A percentile compares a stretch with the other conserved stretches of the same genome.
These are phyloP conservation scores for Schlechtendalia chinensis DNA, from an alignment of 1,140 invertebrate genomes.

Conservation along the genomic window DNA sequence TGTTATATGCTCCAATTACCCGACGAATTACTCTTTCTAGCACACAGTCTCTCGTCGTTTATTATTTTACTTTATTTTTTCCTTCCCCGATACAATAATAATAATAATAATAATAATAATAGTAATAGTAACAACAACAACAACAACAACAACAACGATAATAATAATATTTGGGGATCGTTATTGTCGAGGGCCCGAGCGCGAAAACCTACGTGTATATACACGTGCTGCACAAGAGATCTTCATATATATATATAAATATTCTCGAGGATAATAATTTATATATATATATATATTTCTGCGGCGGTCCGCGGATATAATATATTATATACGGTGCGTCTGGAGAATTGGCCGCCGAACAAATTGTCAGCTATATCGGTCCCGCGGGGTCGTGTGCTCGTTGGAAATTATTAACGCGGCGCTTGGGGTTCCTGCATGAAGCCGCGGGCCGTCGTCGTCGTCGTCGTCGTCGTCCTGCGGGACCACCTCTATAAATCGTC, in stretches of 20 bases:
- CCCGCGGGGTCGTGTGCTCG: neutral
- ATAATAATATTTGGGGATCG: neutral
- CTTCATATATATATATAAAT: neutral
- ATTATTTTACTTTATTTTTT: neutral
- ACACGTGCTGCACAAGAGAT: no score
- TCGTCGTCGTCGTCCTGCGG: neutral
- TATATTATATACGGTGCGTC: neutral
- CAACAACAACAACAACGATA: neutral
- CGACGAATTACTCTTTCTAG: neutral
- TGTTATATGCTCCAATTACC: neutral
- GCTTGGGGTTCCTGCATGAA: neutral
- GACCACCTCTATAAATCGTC: no score
- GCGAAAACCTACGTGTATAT: neutral
- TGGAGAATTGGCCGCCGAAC: conserved; percentile 45
- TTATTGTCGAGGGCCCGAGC: neutral
- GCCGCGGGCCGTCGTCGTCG: neutral
- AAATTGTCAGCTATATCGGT: conserved; percentile 48
- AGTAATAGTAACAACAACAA: neutral
- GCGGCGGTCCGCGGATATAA: neutral
- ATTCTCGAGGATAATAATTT: conserved; percentile 30
- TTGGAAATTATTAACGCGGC: conserved; percentile 42
- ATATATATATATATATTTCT: conserved; percentile 27
- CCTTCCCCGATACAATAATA: neutral
- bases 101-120: neutral
- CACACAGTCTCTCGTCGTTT: neutral